Evolutionary conservation across 2,888 invertebrate genomes (phyloP), one percentile per base, ranked within the genome.

Genomic region (Leptinotarsa rubiginosa): DNA sequence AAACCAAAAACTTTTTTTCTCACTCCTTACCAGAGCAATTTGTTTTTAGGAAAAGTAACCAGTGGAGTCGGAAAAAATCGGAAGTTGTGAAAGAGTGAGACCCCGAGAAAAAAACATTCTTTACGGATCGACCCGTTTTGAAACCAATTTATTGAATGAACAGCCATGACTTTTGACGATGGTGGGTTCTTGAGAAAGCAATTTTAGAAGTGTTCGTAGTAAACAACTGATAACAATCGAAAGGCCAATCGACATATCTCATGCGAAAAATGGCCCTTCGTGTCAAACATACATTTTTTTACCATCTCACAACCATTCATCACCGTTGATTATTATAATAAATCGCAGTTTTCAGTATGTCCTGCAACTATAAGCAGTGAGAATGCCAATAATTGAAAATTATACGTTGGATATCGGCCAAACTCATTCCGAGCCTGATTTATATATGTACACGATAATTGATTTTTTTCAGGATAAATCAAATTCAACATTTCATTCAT

Each of bases 321-420:
- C 25, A 62, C n/a, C 41, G 31, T 25, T 10, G 31, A 62, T 62
- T 25, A 41, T 62, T 31, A 62, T 62, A 31, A 41, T 62, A n/a
- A 1, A 62, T 41, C 15, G 62, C 15, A 62, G 22, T 59, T 59
- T 25, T 25, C 59, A 13, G 41, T 31, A 62, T 31, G 16, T 31
- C 18, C 62, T 18, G 62, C 7, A 25, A 62, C 62, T 62, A 31
- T 41, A 16, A 31, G 62, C 31, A 41, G 62, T 31, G 41, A 10
- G 25, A 62, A 62, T 31, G 7, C 31, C 62, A 62, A 41, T 62
- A 62, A 62, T 31, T 62, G 62, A 41, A 62, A 62, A 62, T 62
- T 62, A 62, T 62, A 62, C 62, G 62, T 62, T 62, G 25, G 62
- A n/a, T n/a, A 41, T 16, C 31, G 25, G 62, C 62, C 62, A 25